Conservation (phyloP, 92 coral and sea anemone species). For the Parazoanthus atlanticus region DNA sequence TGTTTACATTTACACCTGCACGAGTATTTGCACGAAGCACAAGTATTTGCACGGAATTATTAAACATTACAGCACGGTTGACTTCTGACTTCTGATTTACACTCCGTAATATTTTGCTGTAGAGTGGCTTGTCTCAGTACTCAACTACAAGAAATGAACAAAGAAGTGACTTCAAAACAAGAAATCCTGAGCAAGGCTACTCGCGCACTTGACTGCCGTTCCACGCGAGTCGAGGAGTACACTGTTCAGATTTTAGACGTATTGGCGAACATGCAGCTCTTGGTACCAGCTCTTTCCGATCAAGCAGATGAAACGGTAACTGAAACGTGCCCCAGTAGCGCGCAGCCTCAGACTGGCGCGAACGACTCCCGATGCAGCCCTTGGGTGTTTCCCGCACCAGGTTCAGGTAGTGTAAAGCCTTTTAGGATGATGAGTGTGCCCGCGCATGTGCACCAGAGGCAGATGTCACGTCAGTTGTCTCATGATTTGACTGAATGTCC, state of each 20-base stretch:
- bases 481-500: conserved; percentile 14
- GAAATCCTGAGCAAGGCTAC: conserved; percentile 55
- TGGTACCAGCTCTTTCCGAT: conserved; percentile 21
- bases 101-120: neutral
- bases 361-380: conserved; percentile 5
- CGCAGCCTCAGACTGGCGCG: conserved; percentile 6
- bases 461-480: conserved; percentile 30
- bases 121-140: conserved; percentile 65
- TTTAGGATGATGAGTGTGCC: conserved; percentile 83
- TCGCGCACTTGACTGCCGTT: conserved; percentile 62
- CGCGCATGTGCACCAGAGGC: conserved; percentile 69
- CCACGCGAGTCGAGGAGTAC: conserved; percentile 72
- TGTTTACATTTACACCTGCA: no score
- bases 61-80: no score
- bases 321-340: conserved; percentile 9
- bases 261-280: conserved; percentile 60
- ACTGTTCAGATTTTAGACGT: conserved; percentile 75
- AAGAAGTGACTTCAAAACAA: conserved; percentile 52
- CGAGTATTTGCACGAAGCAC: no score
- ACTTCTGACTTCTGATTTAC: neutral
- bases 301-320: conserved; percentile 19
- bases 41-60: no score
- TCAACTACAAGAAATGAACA: conserved; percentile 63
- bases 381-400: conserved; percentile 48
- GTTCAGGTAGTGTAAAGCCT: conserved; percentile 55